Conservation (phyloP, 2,113 vertebrate genomes). For the Erythrocercus mccallii region DNA sequence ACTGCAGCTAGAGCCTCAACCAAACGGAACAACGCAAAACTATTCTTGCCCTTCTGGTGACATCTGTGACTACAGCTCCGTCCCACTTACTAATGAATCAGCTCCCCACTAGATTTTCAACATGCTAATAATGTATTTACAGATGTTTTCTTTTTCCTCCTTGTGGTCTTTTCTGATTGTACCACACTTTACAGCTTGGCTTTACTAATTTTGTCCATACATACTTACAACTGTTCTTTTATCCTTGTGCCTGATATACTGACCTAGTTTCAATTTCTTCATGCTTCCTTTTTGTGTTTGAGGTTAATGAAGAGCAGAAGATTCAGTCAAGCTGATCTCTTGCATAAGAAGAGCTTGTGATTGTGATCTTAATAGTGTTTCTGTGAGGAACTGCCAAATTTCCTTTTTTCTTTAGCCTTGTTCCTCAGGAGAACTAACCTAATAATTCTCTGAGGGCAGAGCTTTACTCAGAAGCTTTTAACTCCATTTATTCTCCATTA, state of each 20-base stretch:
- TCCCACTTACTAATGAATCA: neutral
- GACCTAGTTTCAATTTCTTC: conserved; percentile 50
- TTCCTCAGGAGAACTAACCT: conserved; percentile 52
- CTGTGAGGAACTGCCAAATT: conserved; percentile 39
- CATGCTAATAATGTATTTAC: neutral
- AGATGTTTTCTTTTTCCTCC: conserved; percentile 5
- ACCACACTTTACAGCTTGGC: neutral
- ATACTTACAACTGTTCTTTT: conserved; percentile 18
- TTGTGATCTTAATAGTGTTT: conserved; percentile 50
- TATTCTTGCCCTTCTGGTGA: neutral
- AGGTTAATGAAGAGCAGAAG: conserved; percentile 57
- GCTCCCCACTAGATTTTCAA: neutral
- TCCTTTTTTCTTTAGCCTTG: conserved; percentile 28
- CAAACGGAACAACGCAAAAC: neutral
- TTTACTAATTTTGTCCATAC: conserved; percentile 9
- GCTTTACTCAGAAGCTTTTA: conserved; percentile 29
- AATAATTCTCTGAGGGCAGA: conserved; percentile 49
- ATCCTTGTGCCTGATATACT: conserved; percentile 54
- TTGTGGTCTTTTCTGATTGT: neutral
- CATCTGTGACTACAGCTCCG: neutral
- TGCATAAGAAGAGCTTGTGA: conserved; percentile 40
- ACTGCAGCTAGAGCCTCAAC: neutral
- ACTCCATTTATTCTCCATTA: conserved; percentile 43
- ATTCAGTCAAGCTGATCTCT: conserved; percentile 39
- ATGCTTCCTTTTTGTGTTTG: conserved; percentile 27